Percentiles rank a stretch among this genome's conserved stretches.
Conservation (phyloP, 2,888 invertebrate genomes). For the Caenorhabditis doughertyi region DNA sequence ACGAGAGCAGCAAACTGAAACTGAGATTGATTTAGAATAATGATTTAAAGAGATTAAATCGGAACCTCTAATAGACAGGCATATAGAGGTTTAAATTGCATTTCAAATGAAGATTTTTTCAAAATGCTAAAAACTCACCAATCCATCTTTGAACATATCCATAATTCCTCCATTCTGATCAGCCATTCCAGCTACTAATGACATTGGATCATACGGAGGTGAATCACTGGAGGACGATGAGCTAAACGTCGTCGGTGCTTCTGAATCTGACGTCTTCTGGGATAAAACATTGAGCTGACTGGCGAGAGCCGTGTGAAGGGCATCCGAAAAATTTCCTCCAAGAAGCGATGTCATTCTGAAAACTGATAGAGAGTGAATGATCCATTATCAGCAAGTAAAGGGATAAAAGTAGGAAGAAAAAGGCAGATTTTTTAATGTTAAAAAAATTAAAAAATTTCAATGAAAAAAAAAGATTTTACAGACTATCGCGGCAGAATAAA, state of each 20-base stretch:
- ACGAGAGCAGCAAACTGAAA: constrained; percentile 52
- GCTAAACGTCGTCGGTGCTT: constrained; percentile 44
- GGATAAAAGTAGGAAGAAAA: neutral
- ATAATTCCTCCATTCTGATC: constrained; percentile 25
- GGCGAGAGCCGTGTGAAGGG: constrained; percentile 37
- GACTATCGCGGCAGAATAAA: too few species aligned
- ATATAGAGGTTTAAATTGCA: too few species aligned
- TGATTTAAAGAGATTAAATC: too few species aligned
- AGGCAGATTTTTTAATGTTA: too few species aligned
- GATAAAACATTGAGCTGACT: constrained; percentile 40
- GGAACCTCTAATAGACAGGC: too few species aligned
- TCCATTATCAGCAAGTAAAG: neutral
- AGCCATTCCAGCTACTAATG: constrained; percentile 17
- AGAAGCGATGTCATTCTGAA: constrained; percentile 48
- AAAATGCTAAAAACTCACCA: constrained; percentile 16
- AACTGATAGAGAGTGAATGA: neutral
- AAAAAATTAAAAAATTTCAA: neutral
- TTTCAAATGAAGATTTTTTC: too few species aligned
- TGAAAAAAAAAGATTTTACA: neutral
- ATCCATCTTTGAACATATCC: constrained; percentile 53
- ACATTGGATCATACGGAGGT: constrained; percentile 43
- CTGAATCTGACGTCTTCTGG: constrained; percentile 50
- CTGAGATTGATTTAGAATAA: neutral
- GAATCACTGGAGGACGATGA: constrained; percentile 48
- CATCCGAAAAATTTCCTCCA: constrained; percentile 37